Percentiles rank a stretch among this genome's conserved stretches.
These are phyloP conservation scores for Struthio camelus DNA, from an alignment of 2,113 vertebrate species.

Conservation along the genomic window DNA sequence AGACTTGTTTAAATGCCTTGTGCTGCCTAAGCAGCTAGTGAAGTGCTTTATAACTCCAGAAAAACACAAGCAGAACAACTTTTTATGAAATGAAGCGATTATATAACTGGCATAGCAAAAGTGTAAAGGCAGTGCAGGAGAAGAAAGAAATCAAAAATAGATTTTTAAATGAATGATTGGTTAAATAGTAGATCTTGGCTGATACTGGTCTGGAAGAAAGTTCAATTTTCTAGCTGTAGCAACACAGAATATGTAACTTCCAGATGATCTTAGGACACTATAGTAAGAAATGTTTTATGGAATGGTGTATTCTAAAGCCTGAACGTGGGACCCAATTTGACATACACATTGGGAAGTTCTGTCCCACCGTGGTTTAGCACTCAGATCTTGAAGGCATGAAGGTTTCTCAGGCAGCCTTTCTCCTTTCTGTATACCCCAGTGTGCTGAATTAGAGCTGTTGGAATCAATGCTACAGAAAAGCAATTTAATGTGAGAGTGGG, in stretches of 20 bases:
- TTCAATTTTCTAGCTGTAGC: background rate
- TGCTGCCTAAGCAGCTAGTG: background rate
- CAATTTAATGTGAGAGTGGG: background rate
- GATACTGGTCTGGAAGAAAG: background rate
- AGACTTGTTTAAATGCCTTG: background rate
- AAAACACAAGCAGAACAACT: background rate
- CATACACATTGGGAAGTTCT: background rate
- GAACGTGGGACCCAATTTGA: background rate
- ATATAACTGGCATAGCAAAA: background rate
- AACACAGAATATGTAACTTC: background rate
- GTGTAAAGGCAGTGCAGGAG: background rate
- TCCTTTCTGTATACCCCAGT: background rate
- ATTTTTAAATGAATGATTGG: background rate
- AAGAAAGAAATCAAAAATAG: background rate
- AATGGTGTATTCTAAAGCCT: background rate
- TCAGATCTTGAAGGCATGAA: background rate
- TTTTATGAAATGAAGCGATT: background rate
- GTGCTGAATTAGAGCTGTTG: slow-evolving; percentile 27
- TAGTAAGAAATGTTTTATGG: background rate
- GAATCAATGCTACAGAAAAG: background rate
- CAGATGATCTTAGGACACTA: background rate
- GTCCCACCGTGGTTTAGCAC: background rate
- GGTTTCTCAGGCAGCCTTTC: background rate
- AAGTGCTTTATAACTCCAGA: background rate
- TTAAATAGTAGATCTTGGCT: background rate